A percentile compares a stretch with the other conserved stretches of the same genome.
Evolutionary conservation across 2,888 invertebrate genomes (phyloP).

Genomic region (Leistus spinibarbis): DNA sequence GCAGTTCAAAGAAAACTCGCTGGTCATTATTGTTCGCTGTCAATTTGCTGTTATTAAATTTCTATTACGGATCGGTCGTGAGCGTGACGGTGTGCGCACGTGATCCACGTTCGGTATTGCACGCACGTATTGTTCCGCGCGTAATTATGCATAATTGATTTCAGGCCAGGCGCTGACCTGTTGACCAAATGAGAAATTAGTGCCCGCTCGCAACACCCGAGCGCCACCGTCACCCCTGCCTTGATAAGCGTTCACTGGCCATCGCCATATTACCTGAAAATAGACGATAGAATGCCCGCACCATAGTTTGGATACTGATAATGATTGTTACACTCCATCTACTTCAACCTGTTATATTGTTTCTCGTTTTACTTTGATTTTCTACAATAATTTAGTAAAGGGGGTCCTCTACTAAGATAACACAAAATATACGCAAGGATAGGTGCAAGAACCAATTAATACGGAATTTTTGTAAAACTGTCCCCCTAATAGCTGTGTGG

Average conservation of each 20-base stretch:
- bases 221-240: background rate
- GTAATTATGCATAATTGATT: conserved; percentile 40
- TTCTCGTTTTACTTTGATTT: background rate
- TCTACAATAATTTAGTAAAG: background rate
- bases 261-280: background rate
- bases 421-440: too few species aligned
- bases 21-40: conserved; percentile 33
- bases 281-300: background rate
- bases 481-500: too few species aligned
- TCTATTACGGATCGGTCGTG: conserved; percentile 24
- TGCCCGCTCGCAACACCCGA: conserved; percentile 3
- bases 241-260: background rate
- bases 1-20: conserved; percentile 13
- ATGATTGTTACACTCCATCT: background rate
- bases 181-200: conserved; percentile 39
- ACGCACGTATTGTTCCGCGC: conserved; percentile 38
- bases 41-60: conserved; percentile 39
- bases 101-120: conserved; percentile 30
- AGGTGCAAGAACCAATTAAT: too few species aligned
- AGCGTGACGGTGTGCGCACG: conserved; percentile 7
- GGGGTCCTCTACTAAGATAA: too few species aligned
- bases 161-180: conserved; percentile 36
- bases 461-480: too few species aligned
- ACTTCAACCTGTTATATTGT: background rate
- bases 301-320: background rate